Conservation (phyloP, 2,888 invertebrate species). For the Drosophila mimetica region DNA sequence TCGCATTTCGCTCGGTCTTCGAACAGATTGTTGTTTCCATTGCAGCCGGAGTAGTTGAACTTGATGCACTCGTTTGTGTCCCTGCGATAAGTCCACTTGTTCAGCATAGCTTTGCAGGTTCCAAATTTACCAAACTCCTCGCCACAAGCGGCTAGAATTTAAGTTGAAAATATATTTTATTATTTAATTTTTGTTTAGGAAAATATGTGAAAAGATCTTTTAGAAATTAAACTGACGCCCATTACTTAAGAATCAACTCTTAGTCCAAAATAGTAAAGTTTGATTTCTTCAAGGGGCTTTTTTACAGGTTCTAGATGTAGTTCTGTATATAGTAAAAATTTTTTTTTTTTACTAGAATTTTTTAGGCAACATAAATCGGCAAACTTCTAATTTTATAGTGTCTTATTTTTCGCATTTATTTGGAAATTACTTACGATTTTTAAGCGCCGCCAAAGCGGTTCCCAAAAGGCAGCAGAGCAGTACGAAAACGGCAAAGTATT, state of each 20-base stretch:
- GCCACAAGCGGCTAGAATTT: slow-evolving; percentile 53
- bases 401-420: neutral
- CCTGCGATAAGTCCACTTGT: slow-evolving; percentile 53
- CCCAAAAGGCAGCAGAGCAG: slow-evolving; percentile 54
- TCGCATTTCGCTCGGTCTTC: slow-evolving; percentile 87
- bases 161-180: neutral
- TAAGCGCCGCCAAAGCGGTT: slow-evolving; percentile 47
- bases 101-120: slow-evolving; percentile 23
- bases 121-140: slow-evolving; percentile 60
- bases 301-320: no score
- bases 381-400: no score
- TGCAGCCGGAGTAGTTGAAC: slow-evolving; percentile 90
- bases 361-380: no score
- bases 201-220: no score
- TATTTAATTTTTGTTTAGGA: no score
- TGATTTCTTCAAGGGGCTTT: no score
- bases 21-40: slow-evolving; percentile 92
- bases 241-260: no score
- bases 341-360: no score
- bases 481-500: slow-evolving; percentile 59
- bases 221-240: no score
- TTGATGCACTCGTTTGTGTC: slow-evolving; percentile 86
- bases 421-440: slow-evolving; percentile 53
- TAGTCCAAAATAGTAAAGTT: no score
- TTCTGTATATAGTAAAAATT: no score